phyloP scores from a whole-genome alignment of 2,797 vertebrate species.

The Falco berigora region DNA sequence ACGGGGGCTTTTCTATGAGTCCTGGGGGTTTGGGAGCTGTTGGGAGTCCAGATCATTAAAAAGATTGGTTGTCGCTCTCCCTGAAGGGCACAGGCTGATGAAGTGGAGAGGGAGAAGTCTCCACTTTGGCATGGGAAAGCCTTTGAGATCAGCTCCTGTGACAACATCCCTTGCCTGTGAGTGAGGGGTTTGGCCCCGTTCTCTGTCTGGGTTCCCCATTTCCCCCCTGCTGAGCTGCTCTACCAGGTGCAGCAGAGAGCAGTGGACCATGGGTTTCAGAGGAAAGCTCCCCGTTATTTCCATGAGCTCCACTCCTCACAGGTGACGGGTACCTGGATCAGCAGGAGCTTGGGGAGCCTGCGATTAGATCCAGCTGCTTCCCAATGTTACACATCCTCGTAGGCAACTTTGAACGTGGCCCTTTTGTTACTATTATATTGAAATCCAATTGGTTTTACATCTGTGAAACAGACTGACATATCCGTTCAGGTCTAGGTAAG shows the following conservation, averaged over 20 bases:
- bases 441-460: not conserved
- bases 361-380: not conserved
- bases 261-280: not conserved
- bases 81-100: not conserved
- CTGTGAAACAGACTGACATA: not conserved
- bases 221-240: not conserved
- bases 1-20: not conserved
- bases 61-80: not conserved
- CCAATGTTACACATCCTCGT: not conserved
- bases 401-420: not conserved
- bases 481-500: not conserved
- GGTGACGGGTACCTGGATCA: too few species aligned
- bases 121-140: not conserved
- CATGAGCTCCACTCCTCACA: not conserved
- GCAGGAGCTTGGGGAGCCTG: too few species aligned
- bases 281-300: not conserved
- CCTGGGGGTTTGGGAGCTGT: not conserved
- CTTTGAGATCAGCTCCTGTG: not conserved
- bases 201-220: not conserved
- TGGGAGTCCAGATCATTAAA: not conserved
- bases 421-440: fast-evolving
- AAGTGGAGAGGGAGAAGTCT: not conserved
- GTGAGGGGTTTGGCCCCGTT: not conserved
- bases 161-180: not conserved
- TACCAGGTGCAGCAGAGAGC: not conserved